Percentiles rank a stretch among this genome's conserved stretches.
phyloP scores from a whole-genome alignment of 2,888 invertebrate genomes.

The Piscicola geometra region DNA sequence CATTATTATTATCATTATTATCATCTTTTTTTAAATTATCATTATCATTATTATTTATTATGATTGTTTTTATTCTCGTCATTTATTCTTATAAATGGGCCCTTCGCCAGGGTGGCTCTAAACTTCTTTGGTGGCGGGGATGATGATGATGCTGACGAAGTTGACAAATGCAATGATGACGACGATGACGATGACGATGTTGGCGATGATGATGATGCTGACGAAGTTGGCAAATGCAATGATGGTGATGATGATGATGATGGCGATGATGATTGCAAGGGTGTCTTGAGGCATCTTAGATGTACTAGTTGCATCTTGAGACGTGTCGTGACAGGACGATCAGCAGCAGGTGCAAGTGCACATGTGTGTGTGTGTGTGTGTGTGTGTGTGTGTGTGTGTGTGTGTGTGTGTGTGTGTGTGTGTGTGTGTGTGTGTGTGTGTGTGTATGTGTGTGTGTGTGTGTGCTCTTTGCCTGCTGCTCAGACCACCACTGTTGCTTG shows the following conservation, averaged over 20 bases:
- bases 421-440: not conserved
- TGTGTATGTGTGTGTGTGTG: constrained; percentile 1
- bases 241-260: too few species aligned
- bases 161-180: not conserved
- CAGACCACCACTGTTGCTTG: not conserved
- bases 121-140: too few species aligned
- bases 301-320: too few species aligned
- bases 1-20: not conserved
- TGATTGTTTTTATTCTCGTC: not conserved
- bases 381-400: too few species aligned
- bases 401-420: constrained; percentile 52
- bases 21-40: not conserved
- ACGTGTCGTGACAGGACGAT: constrained; percentile 93
- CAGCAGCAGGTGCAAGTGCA: constrained; percentile 64
- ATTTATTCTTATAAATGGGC: too few species aligned
- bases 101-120: too few species aligned
- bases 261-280: too few species aligned
- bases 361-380: constrained; percentile 48
- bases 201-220: constrained; percentile 22
- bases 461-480: not conserved
- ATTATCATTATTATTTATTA: too few species aligned
- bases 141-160: too few species aligned
- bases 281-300: constrained; percentile 77
- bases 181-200: constrained; percentile 21
- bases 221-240: not conserved